Conservation (phyloP, 2,113 vertebrate species). For the Prunella himalayana region DNA sequence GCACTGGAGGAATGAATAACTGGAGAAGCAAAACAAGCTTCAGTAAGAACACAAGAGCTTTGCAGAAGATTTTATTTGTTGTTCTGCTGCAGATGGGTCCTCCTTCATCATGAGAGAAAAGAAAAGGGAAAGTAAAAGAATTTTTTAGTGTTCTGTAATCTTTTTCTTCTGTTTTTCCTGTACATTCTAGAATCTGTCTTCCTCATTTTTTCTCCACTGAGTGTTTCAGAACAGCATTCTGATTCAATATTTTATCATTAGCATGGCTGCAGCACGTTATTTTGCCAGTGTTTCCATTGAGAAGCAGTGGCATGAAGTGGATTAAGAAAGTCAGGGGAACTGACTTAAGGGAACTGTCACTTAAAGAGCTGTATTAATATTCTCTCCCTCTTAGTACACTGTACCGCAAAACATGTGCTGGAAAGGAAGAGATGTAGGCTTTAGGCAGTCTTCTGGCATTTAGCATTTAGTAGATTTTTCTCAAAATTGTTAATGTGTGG, state of each 20-base stretch:
- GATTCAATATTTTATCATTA: background rate
- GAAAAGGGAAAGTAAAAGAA: background rate
- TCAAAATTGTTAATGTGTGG: fast-evolving
- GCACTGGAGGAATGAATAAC: background rate
- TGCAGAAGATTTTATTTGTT: background rate
- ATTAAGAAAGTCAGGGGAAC: background rate
- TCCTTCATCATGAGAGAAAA: background rate
- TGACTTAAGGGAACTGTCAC: background rate
- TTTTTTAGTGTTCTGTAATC: background rate
- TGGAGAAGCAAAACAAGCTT: background rate
- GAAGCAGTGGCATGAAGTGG: background rate
- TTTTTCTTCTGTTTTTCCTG: background rate
- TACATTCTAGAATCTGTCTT: background rate
- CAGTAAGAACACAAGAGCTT: background rate
- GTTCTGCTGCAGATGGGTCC: background rate
- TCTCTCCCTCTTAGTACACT: fast-evolving
- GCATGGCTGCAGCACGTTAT: background rate
- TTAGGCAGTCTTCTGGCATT: background rate
- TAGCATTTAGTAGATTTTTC: background rate
- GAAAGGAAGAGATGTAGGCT: background rate
- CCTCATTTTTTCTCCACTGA: background rate
- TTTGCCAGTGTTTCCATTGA: background rate
- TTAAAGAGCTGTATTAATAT: background rate
- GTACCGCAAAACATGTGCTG: background rate
- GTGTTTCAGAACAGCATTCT: background rate